These are phyloP conservation scores for Regulus satrapa DNA, from an alignment of 2,113 vertebrate species.

Conservation along the genomic window DNA sequence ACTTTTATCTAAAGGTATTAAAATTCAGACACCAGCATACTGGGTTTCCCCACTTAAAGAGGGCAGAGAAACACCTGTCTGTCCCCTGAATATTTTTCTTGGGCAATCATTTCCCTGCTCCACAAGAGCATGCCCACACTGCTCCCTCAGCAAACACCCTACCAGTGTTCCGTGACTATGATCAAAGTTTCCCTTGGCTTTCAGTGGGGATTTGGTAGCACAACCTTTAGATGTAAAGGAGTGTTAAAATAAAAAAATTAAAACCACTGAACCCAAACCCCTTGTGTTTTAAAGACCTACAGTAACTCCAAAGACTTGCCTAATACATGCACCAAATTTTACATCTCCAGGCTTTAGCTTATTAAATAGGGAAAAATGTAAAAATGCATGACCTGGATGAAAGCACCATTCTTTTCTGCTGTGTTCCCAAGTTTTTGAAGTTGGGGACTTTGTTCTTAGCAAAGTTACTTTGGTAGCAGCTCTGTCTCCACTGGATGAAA, in stretches of 20 bases:
- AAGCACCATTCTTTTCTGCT: not conserved
- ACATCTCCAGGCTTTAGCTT: constrained; percentile 1
- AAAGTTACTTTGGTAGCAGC: constrained; percentile 41
- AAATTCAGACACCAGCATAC: not conserved
- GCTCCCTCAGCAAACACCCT: not conserved
- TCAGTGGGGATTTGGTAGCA: not conserved
- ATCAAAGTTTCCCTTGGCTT: constrained; percentile 6
- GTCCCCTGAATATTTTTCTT: not conserved
- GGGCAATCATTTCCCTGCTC: not conserved
- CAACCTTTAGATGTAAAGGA: not conserved
- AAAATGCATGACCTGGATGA: constrained; percentile 42
- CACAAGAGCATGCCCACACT: not conserved
- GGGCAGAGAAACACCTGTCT: not conserved
- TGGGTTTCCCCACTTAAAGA: not conserved
- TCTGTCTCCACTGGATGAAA: not conserved
- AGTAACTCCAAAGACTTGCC: not conserved
- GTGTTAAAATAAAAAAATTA: not conserved
- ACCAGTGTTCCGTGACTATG: not conserved
- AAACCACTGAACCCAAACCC: not conserved
- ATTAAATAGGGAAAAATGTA: constrained; percentile 24
- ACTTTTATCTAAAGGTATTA: not conserved
- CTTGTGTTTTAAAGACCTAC: not conserved
- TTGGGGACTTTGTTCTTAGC: constrained; percentile 44
- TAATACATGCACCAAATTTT: not conserved
- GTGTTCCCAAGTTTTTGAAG: constrained; percentile 6